Conservation (phyloP, 23 tunicate species). For the Styela plicata region DNA sequence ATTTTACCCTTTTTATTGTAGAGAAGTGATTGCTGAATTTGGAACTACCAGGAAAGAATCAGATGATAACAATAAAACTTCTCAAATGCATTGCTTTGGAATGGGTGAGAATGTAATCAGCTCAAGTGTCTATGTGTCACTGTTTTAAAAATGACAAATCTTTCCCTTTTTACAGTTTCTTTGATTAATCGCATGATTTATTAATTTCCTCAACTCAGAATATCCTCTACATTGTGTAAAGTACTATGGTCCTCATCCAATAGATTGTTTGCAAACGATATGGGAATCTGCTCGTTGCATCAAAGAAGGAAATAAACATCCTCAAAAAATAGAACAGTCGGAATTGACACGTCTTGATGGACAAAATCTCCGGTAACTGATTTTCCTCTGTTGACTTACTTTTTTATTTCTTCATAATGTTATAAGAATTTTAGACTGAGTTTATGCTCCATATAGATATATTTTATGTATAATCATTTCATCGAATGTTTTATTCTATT, state of each 20-base stretch:
- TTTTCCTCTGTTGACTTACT: too few species aligned
- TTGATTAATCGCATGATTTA: too few species aligned
- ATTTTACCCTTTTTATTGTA: too few species aligned
- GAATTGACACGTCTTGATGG: background rate
- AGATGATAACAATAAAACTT: background rate
- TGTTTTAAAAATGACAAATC: background rate
- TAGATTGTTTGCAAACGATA: slow-evolving; percentile 7
- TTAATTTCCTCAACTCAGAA: background rate
- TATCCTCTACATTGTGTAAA: slow-evolving; percentile 14
- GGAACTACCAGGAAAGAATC: background rate
- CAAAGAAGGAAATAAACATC: slow-evolving; percentile 17
- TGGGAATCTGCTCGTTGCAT: slow-evolving; percentile 17
- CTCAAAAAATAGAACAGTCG: slow-evolving; percentile 2
- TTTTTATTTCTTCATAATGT: too few species aligned
- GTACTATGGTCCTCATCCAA: slow-evolving; percentile 21
- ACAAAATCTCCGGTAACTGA: slow-evolving; percentile 4
- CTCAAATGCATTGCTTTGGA: slow-evolving; percentile 16
- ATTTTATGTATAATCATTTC: too few species aligned
- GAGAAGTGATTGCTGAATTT: background rate
- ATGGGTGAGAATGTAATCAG: slow-evolving; percentile 13
- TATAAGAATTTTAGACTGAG: too few species aligned
- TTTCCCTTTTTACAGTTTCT: background rate
- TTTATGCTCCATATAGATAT: too few species aligned
- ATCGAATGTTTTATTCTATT: too few species aligned
- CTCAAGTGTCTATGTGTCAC: background rate